Base-by-base conservation (phyloP, 2,113 vertebrate species). In the Acinonyx jubatus region DNA sequence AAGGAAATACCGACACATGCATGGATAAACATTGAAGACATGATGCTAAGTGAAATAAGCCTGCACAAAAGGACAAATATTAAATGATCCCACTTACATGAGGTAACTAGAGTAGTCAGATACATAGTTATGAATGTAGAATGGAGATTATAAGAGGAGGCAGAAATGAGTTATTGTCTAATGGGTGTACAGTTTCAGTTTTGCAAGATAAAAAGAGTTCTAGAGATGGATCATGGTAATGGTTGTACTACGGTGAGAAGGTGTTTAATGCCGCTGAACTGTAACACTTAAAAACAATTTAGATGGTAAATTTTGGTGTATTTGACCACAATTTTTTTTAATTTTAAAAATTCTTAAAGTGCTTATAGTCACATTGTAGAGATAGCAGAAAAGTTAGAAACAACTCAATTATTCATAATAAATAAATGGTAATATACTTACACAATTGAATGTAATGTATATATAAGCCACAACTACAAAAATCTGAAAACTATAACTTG, bases 1-100 rank as follows among this genome's bases (percentile, higher is more conserved):
- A 96, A 48, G 14, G 31, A 68, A 94, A 96, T 65, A 92, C 41
- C 89, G 61, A 81, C 41, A 73, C 14, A 50, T 61, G 33, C 21
- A 71, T 95, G 31, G 36, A 57, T 96, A 12, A 94, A 90, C 33
- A 27, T 85, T 61, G 57, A 97, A 83, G 33, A 89, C 25, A 18
- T 82, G 84, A 68, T 84, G 7, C 36, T 86, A 89, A 97, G 21
- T 90, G n/a, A 88, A 92, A 80, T 80, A 88, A 87, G n/a, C 25
- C 61, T 79, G 15, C 25, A 69, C 73, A 92, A 73, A 92, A 95
- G 33, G 41, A 88, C 29, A 93, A 68, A 73, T 94, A 69, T 16
- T 86, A 13, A 29, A 31, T 87, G 69, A 33, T 50, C 92, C 31
- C 5, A 76, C 63, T 80, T 88, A 85, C 3, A 29, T 79, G 74